Base-by-base conservation (phyloP, 2,888 invertebrate species). In the Drosophila pseudotakahashii region DNA sequence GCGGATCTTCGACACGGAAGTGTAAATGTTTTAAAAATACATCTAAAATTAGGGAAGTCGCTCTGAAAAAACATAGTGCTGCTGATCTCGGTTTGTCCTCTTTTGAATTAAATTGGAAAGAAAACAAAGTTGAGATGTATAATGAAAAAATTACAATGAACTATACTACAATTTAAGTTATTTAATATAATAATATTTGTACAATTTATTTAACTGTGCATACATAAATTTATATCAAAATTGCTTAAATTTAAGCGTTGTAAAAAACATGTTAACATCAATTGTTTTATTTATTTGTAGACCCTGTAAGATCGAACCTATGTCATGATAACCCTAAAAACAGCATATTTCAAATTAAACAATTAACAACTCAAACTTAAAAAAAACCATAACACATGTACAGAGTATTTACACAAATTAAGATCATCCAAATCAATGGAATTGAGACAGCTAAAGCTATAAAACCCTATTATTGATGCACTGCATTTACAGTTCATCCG, bases 401-500 rank as follows among this genome's bases (percentile, higher is more conserved):
- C 70, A 70, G 59, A 23, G 45, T 68, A 72, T 81, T 59, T 55
- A 76, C 63, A 85, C 53, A 57, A 23, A 39, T 37, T 37, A 69
- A 53, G 26, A 42, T 63, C 45, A 41, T 41, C 39, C 45, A 39
- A 62, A 52, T 48, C 51, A 19, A 26, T 58, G 61, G 48, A 68
- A 60, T 39, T 51, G 47, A 57, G 55, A 52, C 53, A 77, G 54
- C 64, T 70, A 87, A 87, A 81, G 81, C 88, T 84, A 61, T 74
- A 34, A 51, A 64, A 63, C 69, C 76, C 23, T 2, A 14, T 23
- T 2, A 48, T 26, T 30, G 47, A 42, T 19, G 26, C n/a, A n/a
- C 13, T 45, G 13, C 7, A 16, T 39, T 64, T 75, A 90, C 32
- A 91, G 79, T 63, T 79, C 85, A 4, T 76, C 78, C 34, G 75